Base-by-base conservation (phyloP, 2,888 invertebrate genomes). In the Eugnorisma glareosa region DNA sequence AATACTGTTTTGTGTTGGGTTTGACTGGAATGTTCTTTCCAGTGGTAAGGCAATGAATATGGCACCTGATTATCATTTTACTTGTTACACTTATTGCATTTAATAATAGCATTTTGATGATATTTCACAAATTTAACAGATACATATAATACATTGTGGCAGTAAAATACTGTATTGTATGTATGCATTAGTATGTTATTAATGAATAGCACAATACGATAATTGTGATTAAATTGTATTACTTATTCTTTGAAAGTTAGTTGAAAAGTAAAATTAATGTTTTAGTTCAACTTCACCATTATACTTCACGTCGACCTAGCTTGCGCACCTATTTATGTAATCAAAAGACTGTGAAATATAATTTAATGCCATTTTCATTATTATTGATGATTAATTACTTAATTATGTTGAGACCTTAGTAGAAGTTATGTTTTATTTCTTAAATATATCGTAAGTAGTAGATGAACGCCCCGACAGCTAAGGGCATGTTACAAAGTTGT, bases 331-430 rank as follows among this genome's bases (percentile, higher is more conserved):
- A 93, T 92, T 93, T 92, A 93, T 93, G 91, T 93, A 93, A 93
- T 93, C 85, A 89, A 94, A 95, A 95, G 95, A 95, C 95, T 95
- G 95, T 95, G 92, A 95, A 91, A 91, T 92, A 93, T 93, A 93
- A 92, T 93, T 92, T 94, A 93, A 93, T 94, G 94, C 94, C 94
- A 94, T 95, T 93, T 91, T 93, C 92, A 92, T 91, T 91, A 91
- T 89, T 90, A 91, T 92, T 91, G 88, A 91, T 91, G 70, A 84
- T 83, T 88, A 86, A 82, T 91, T 91, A 92, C 90, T 90, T 92
- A 92, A 90, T 92, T 90, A 89, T 89, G 88, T 89, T 90, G 87
- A 89, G 88, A 88, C 86, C 81, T 87, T 89, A 88, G 82, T 90
- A 84, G 84, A 88, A 87, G 86, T 89, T 89, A 85, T 89, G 84